A percentile compares a stretch with the other conserved stretches of the same genome.
Conservation (phyloP, 2,113 vertebrate genomes). For the Opisthocomus hoazin region DNA sequence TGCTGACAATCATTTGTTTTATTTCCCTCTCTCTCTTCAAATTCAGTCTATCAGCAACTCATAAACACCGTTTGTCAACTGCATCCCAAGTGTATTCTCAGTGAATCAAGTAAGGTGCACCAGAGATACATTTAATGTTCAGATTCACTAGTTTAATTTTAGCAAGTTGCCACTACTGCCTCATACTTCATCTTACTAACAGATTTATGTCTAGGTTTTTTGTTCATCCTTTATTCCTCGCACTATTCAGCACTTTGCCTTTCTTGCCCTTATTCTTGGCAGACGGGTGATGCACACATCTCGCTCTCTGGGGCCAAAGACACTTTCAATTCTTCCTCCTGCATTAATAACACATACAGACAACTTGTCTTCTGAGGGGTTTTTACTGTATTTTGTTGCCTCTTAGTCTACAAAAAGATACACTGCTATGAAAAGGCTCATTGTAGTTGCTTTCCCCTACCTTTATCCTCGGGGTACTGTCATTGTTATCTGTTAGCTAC, state of each 20-base stretch:
- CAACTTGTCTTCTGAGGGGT: conserved; percentile 7
- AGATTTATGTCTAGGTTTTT: conserved; percentile 12
- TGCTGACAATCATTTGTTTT: not conserved
- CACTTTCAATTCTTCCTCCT: not conserved
- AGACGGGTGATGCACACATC: not conserved
- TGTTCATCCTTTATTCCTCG: not conserved
- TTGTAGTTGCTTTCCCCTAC: not conserved
- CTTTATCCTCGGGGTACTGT: not conserved
- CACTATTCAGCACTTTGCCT: not conserved
- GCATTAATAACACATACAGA: conserved; percentile 10
- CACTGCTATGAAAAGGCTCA: not conserved
- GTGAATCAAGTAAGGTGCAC: not conserved
- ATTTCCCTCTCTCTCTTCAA: not conserved
- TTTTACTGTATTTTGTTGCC: not conserved
- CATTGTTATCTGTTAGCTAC: conserved; percentile 4
- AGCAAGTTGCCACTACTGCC: not conserved
- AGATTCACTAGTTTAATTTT: conserved; percentile 49
- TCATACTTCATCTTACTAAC: not conserved
- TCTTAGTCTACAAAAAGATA: not conserved
- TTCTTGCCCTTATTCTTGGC: not conserved
- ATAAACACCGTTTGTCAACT: not conserved
- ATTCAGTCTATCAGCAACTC: not conserved
- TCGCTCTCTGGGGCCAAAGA: not conserved
- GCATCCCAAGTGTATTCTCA: not conserved
- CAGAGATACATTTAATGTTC: not conserved